A percentile compares a stretch with the other conserved stretches of the same genome.
Conservation (phyloP, 2,888 invertebrate genomes). For the Oxytorus armatus region DNA sequence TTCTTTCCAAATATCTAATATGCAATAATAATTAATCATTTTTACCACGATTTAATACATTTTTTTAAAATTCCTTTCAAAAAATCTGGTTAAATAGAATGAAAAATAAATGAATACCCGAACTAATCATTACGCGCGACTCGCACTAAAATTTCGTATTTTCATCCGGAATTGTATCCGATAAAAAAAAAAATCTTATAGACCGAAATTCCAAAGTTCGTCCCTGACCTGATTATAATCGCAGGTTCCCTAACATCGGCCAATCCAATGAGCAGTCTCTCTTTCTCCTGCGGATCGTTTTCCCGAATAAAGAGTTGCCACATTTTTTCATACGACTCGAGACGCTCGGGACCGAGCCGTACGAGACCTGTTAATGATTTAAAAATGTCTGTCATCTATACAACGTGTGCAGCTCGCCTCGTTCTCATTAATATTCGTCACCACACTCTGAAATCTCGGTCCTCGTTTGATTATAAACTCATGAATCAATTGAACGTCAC, state of each 20-base stretch:
- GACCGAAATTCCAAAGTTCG: slow-evolving; percentile 8
- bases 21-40: too few species aligned
- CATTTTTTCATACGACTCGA: slow-evolving; percentile 65
- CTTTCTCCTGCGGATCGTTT: slow-evolving; percentile 70
- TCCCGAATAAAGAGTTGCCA: slow-evolving; percentile 65
- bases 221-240: slow-evolving; percentile 67
- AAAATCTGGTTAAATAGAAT: too few species aligned
- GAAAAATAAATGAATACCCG: background rate
- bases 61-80: too few species aligned
- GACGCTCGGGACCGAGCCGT: slow-evolving; percentile 45
- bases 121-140: too few species aligned
- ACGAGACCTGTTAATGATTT: slow-evolving; percentile 47
- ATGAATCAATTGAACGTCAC: background rate
- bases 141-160: too few species aligned
- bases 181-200: background rate
- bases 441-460: background rate
- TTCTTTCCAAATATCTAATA: slow-evolving; percentile 69
- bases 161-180: too few species aligned
- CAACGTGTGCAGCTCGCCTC: background rate
- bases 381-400: background rate
- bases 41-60: too few species aligned
- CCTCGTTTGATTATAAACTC: slow-evolving; percentile 10
- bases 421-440: slow-evolving; percentile 12
- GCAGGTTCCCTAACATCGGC: slow-evolving; percentile 65
- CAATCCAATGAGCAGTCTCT: slow-evolving; percentile 70